These are phyloP conservation scores for Asbolus verrucosus DNA, from an alignment of 1,140 invertebrate species.

Conservation along the genomic window DNA sequence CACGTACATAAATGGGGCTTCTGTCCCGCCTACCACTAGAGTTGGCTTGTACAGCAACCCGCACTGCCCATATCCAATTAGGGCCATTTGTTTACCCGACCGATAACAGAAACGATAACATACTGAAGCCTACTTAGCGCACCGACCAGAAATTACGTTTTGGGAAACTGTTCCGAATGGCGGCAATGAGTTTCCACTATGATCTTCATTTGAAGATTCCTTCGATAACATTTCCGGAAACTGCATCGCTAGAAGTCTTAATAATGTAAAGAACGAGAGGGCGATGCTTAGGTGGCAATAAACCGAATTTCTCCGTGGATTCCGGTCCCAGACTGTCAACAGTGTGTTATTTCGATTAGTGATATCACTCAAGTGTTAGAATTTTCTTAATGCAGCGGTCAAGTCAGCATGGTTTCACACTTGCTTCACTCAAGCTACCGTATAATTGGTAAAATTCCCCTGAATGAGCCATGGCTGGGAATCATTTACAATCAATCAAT, in stretches of 20 bases:
- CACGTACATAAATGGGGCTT: constrained; percentile 30
- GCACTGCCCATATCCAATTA: constrained; percentile 36
- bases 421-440: not conserved
- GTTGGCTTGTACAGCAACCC: constrained; percentile 21
- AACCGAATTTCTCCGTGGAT: not conserved
- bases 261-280: no score
- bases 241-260: no score
- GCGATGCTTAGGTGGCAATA: no score
- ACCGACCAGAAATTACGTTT: not conserved
- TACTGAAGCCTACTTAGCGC: constrained; percentile 22
- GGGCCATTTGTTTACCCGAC: constrained; percentile 29
- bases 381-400: no score
- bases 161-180: no score
- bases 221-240: no score
- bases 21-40: constrained; percentile 1
- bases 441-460: not conserved
- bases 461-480: not conserved
- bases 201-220: no score
- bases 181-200: no score
- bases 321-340: not conserved
- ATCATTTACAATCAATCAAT: constrained; percentile 5
- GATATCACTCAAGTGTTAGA: constrained; percentile 1
- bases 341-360: not conserved
- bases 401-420: constrained; percentile 6
- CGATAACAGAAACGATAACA: constrained; percentile 42